Evolutionary conservation across 1,140 invertebrate genomes (phyloP), one percentile per base, ranked within the genome.

Genomic region (Oryctes rhinoceros): DNA sequence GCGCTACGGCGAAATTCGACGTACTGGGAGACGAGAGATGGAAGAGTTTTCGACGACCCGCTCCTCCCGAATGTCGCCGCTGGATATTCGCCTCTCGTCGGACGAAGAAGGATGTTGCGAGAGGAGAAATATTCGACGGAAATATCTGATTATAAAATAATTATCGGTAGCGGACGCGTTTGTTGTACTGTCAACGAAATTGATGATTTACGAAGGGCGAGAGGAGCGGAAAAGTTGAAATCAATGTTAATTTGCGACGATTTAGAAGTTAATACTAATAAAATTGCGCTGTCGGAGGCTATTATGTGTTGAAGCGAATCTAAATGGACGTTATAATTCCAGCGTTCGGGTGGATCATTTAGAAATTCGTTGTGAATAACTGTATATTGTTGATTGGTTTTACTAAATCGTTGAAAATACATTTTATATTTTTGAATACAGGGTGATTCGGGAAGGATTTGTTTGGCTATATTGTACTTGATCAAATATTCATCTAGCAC

Each of bases 141-240:
- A 18, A 59, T 59, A 44, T 44, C 9, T 59, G 53, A 59, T 59
- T 59, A 59, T 59, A 59, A 59, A 59, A 59, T 59, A 59, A 59
- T 59, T 59, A 59, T 59, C 53, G 53, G 15, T n/a, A 15, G n/a
- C 3, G 18, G 53, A 6, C n/a, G 18, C n/a, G 15, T 59, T 59
- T 59, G 53, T 59, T 59, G 53, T 18, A n/a, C 3, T 18, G 49
- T 53, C 10, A n/a, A 6, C 3, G 15, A 18, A 59, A 18, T 6
- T 59, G 15, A 59, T 59, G 39, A 44, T 44, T 44, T 44, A 30
- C 9, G 9, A 7, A 44, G 39, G 39, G 39, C 9, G 9, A 6
- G 53, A 59, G 15, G 15, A 59, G 53, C 15, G 15, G 53, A 59
- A 59, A 59, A 59, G 53, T 59, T 53, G 11, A 53, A 53, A 53